Conservation (phyloP, 2,888 invertebrate species). For the Timema podura region DNA sequence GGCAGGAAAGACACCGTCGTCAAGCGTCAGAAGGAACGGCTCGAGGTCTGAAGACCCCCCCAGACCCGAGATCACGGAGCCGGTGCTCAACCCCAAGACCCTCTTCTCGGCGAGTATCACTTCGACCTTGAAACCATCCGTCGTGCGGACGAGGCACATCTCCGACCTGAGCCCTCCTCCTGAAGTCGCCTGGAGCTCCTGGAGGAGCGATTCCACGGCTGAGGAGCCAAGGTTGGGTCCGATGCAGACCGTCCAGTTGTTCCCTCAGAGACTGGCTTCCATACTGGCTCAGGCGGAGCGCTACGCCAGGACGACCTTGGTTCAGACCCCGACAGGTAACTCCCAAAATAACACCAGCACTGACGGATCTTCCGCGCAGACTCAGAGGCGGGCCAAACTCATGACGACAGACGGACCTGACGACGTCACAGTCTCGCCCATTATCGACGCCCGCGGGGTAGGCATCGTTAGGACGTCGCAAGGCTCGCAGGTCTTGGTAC, state of each 20-base stretch:
- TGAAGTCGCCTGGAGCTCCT: background rate
- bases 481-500: background rate
- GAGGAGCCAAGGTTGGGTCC: conserved; percentile 36
- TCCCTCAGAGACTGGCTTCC: conserved; percentile 72
- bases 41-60: conserved; percentile 29
- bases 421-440: background rate
- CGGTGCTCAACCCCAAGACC: conserved; percentile 57
- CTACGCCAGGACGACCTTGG: conserved; percentile 18
- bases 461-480: background rate
- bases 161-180: background rate
- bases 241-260: conserved; percentile 66
- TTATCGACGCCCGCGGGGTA: background rate
- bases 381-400: background rate
- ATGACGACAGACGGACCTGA: background rate
- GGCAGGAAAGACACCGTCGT: too few species aligned
- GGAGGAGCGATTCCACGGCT: conserved; percentile 16
- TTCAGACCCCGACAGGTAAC: conserved; percentile 9
- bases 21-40: background rate
- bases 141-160: conserved; percentile 16
- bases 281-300: conserved; percentile 74
- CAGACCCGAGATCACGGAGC: conserved; percentile 65
- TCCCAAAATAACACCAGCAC: background rate
- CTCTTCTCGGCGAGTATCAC: background rate
- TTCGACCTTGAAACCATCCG: conserved; percentile 21
- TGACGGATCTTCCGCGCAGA: background rate